Percentiles rank a stretch among this genome's conserved stretches.
phyloP scores from a whole-genome alignment of 2,888 invertebrate genomes.

The Syritta pipiens region DNA sequence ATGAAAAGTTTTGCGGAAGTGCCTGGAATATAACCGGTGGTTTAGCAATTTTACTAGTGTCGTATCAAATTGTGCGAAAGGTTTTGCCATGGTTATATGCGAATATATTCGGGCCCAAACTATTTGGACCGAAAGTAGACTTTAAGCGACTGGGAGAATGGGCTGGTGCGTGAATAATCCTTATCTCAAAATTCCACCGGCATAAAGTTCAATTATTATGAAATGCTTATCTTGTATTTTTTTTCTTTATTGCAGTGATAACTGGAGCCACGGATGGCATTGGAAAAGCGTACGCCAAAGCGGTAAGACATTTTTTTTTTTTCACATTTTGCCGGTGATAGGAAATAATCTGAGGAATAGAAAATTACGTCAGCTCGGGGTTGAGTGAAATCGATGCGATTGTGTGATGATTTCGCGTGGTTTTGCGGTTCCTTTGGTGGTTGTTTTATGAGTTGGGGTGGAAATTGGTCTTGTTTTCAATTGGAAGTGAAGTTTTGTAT shows the following conservation, averaged over 20 bases:
- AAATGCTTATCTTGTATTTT: conserved; percentile 30
- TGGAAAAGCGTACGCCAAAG: conserved; percentile 91
- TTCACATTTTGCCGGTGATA: too few relatives aligned
- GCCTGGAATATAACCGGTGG: conserved; percentile 69
- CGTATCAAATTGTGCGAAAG: conserved; percentile 77
- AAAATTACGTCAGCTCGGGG: too few relatives aligned
- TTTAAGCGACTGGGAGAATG: conserved; percentile 87
- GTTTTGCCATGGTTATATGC: conserved; percentile 78
- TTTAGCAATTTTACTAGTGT: conserved; percentile 74
- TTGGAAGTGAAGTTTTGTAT: too few relatives aligned
- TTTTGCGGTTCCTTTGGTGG: too few relatives aligned
- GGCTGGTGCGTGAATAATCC: conserved; percentile 87
- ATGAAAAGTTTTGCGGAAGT: conserved; percentile 29
- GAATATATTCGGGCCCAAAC: conserved; percentile 81
- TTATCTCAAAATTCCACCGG: conserved; percentile 1
- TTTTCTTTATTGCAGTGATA: conserved; percentile 83
- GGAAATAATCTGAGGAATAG: too few relatives aligned
- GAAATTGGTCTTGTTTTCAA: too few relatives aligned
- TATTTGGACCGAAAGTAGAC: conserved; percentile 83
- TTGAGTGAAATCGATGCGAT: too few relatives aligned
- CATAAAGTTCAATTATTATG: conserved; percentile 15
- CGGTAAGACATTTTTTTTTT: conserved; percentile 81
- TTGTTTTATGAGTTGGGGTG: too few relatives aligned
- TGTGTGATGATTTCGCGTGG: too few relatives aligned
- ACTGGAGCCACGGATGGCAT: conserved; percentile 95